Conservation (phyloP, 92 coral and sea anemone species). For the Epizoanthus illoricatus region DNA sequence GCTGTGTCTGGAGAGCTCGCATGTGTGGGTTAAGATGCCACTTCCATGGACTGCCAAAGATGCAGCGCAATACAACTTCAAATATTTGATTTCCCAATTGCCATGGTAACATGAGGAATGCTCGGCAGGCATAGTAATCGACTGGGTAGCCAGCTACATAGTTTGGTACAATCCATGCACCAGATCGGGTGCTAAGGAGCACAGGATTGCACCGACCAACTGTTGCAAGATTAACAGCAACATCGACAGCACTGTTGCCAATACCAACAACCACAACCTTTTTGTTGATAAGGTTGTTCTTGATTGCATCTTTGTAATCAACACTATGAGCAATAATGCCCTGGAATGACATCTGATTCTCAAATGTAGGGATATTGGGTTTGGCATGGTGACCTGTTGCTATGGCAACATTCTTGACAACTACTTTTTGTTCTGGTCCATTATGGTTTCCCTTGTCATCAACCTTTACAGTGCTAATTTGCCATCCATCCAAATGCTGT, state of each 20-base stretch:
- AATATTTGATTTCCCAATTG: constrained; percentile 56
- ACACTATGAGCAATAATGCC: constrained; percentile 71
- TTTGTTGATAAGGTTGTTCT: constrained; percentile 63
- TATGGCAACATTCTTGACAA: constrained; percentile 71
- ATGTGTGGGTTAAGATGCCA: constrained; percentile 79
- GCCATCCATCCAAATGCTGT: constrained; percentile 52
- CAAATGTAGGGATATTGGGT: constrained; percentile 66
- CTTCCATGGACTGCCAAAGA: constrained; percentile 70
- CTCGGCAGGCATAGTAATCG: constrained; percentile 75
- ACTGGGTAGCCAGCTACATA: constrained; percentile 69
- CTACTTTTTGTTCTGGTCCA: constrained; percentile 11
- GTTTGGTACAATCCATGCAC: constrained; percentile 80
- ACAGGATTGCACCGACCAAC: constrained; percentile 65
- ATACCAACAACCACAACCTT: constrained; percentile 76
- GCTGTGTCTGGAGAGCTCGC: constrained; percentile 77
- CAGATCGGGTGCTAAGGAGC: constrained; percentile 67
- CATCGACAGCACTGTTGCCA: constrained; percentile 88
- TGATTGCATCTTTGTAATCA: constrained; percentile 71
- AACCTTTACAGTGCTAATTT: constrained; percentile 50
- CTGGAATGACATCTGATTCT: constrained; percentile 59
- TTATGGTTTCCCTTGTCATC: constrained; percentile 35
- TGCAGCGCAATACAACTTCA: constrained; percentile 54
- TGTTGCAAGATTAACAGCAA: constrained; percentile 67
- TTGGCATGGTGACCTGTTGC: constrained; percentile 86
- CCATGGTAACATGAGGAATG: constrained; percentile 83